Base-by-base conservation (phyloP, 64 coral and sea anemone species). In the Montipora sp. region DNA sequence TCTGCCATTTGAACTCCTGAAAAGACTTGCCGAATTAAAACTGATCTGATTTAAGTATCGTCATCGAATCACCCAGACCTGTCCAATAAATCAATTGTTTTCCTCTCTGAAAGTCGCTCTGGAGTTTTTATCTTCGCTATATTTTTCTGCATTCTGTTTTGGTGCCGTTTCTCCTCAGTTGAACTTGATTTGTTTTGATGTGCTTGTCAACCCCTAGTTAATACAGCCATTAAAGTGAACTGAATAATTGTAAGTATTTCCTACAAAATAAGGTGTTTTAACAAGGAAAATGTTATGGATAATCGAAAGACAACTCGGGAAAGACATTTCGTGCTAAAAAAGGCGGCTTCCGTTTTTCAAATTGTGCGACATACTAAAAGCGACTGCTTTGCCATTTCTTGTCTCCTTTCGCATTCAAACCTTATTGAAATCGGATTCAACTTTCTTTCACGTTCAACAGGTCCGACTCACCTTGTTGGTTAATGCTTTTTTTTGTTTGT, bases 121-220 rank as follows among this genome's bases (percentile, higher is more conserved):
- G 10, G 27, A 75, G 5, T 75, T 36, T 2, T 75, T 46, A 45
- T 45, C 12, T 13, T 14, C 47, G 73, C 5, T 73, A 73, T 24
- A 36, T 73, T 73, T 3, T 66, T 14, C 11, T 14, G 7, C 69
- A 4, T 19, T 12, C 73, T 75, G 21, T 75, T 75, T 75, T 75
- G 12, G 73, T 75, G 23, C 12, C 73, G 45, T 12, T 75, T 13
- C 73, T 4, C 7, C 21, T 7, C 51, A 55, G 51, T 55, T 24
- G 36, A 36, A 36, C 11, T 46, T 11, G 27, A 43, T 8, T 10
- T 45, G 27, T 66, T 46, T 66, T 7, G 27, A 5, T 36, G 21
- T 18, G 8, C 57, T 66, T 83, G 23, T 81, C 79, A 81, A 60
- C 59, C 22, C 15, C 80, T 83, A 12, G 49, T 65, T 83, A 83